Percentiles rank a stretch among this genome's conserved stretches.
phyloP scores from a whole-genome alignment of 1,140 invertebrate genomes.

The Planococcus citri region DNA sequence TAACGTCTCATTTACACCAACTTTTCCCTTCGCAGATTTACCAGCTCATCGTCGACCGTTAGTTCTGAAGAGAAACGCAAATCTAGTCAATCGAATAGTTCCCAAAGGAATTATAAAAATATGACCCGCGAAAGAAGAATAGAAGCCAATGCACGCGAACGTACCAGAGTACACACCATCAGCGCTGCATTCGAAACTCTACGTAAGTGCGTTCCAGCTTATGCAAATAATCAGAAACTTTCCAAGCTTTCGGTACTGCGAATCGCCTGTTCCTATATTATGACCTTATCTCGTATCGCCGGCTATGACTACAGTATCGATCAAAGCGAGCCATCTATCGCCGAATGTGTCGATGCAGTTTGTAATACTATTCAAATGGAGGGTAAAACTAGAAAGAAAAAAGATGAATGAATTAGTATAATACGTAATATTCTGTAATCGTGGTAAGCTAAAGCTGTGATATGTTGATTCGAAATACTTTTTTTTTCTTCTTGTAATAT shows the following conservation, averaged over 20 bases:
- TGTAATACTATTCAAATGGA: slow-evolving; percentile 83
- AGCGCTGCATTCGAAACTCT: slow-evolving; percentile 87
- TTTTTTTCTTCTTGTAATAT: no score
- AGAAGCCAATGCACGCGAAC: slow-evolving; percentile 83
- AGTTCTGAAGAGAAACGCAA: slow-evolving; percentile 4
- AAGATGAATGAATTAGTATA: slow-evolving; percentile 47
- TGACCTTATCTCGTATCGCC: slow-evolving; percentile 59
- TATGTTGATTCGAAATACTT: background rate
- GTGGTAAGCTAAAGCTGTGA: background rate
- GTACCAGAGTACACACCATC: slow-evolving; percentile 86
- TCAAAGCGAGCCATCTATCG: slow-evolving; percentile 41
- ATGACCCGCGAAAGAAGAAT: slow-evolving; percentile 84
- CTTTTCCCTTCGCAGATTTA: background rate
- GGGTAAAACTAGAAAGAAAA: slow-evolving; percentile 74
- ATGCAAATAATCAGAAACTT: slow-evolving; percentile 83
- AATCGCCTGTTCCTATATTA: slow-evolving; percentile 82
- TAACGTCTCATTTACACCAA: no score
- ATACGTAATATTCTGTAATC: background rate
- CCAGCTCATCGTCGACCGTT: background rate
- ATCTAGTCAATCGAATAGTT: slow-evolving; percentile 1
- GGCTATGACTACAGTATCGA: slow-evolving; percentile 45
- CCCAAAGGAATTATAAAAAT: slow-evolving; percentile 74
- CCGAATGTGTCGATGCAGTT: slow-evolving; percentile 69
- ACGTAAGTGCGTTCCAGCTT: slow-evolving; percentile 68
- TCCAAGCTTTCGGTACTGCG: slow-evolving; percentile 81